A percentile compares a stretch with the other conserved stretches of the same genome.
phyloP scores from a whole-genome alignment of 2,797 vertebrate species.

The Myotis myotis region DNA sequence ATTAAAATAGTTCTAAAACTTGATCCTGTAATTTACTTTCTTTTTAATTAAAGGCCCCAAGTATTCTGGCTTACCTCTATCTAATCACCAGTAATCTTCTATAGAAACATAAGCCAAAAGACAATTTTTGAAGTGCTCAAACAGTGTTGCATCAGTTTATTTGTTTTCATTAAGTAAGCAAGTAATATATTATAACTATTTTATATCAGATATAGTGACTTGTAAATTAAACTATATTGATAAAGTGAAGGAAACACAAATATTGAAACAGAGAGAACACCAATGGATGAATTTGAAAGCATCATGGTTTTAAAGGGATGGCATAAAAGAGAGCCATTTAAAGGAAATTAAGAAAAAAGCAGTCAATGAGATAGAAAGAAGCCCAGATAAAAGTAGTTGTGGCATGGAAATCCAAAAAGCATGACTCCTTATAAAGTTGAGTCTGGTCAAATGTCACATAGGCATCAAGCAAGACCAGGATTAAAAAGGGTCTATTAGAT shows the following conservation, averaged over 20 bases:
- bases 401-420: not conserved
- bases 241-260: not conserved
- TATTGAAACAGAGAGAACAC: not conserved
- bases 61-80: not conserved
- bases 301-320: not conserved
- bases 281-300: not conserved
- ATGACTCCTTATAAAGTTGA: not conserved
- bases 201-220: not conserved
- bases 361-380: not conserved
- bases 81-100: not conserved
- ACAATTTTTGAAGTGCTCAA: not conserved
- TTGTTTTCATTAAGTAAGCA: not conserved
- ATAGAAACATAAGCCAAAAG: not conserved
- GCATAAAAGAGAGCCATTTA: not conserved
- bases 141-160: not conserved
- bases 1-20: slow-evolving; percentile 48
- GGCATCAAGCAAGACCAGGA: not conserved
- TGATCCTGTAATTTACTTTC: not conserved
- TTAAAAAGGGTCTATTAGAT: not conserved
- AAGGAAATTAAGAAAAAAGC: not conserved
- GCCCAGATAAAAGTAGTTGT: not conserved
- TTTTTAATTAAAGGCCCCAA: not conserved
- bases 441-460: not conserved
- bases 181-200: not conserved
- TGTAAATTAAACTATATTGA: not conserved